Conservation (phyloP, 2,888 invertebrate species). For the Pharmacophagus antenor region DNA sequence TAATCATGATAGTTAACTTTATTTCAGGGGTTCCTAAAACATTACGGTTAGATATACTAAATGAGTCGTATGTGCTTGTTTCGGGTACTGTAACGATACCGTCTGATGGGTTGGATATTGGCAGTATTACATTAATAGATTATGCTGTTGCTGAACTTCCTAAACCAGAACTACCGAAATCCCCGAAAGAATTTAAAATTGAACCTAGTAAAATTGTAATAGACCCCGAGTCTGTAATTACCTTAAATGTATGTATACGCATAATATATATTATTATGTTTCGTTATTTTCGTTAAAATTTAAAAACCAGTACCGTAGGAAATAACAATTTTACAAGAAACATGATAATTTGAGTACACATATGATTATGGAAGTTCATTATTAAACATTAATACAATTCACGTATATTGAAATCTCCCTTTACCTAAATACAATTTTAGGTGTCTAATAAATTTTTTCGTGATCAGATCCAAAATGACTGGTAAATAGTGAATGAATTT, state of each 20-base stretch:
- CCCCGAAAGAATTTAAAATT: constrained; percentile 80
- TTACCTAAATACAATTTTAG: too few relatives aligned
- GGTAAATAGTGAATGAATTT: too few relatives aligned
- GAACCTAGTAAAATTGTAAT: constrained; percentile 71
- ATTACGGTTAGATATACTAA: constrained; percentile 71
- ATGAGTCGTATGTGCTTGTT: constrained; percentile 80
- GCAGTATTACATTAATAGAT: constrained; percentile 68
- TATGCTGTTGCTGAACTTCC: constrained; percentile 61
- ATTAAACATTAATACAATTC: too few relatives aligned
- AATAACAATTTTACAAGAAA: too few relatives aligned
- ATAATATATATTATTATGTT: background rate
- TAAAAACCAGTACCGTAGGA: background rate
- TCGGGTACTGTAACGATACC: constrained; percentile 70
- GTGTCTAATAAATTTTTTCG: too few relatives aligned
- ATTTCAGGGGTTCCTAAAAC: constrained; percentile 71
- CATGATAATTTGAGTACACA: too few relatives aligned
- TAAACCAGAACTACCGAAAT: constrained; percentile 63
- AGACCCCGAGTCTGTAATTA: constrained; percentile 63
- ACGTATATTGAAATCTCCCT: too few relatives aligned
- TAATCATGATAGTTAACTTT: background rate
- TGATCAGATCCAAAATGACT: too few relatives aligned
- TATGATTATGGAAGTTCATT: too few relatives aligned
- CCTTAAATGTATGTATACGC: constrained; percentile 57
- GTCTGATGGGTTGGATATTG: constrained; percentile 78
- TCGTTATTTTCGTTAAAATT: background rate